Percentiles rank a stretch among this genome's conserved stretches.
Evolutionary conservation across 2,113 vertebrate genomes (phyloP).

Genomic region (Spea multiplicata): DNA sequence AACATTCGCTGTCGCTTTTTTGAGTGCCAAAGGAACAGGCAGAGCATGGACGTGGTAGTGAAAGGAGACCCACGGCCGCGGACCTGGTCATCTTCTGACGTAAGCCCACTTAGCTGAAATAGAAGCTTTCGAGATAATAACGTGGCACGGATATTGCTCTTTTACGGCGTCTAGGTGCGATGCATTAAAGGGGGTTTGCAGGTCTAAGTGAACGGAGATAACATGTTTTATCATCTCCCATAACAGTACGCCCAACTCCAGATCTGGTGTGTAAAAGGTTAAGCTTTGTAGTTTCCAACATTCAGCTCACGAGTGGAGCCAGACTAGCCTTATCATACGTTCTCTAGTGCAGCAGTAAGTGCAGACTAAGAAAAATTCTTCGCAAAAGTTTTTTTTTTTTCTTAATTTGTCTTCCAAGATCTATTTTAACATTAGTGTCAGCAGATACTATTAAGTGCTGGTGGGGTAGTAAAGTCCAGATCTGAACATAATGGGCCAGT

Average conservation of each 20-base stretch:
- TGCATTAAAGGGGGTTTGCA: constrained; percentile 22
- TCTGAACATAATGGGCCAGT: too few species aligned
- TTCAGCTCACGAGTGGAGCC: not conserved
- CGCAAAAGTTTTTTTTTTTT: not conserved
- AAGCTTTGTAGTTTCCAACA: constrained; percentile 19
- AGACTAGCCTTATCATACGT: constrained; percentile 25
- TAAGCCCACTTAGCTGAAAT: not conserved
- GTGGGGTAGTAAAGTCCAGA: not conserved
- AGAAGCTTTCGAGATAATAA: constrained; percentile 1
- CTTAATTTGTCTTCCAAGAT: not conserved
- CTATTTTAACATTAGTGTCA: constrained; percentile 33
- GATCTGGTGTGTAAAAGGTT: not conserved
- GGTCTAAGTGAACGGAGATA: constrained; percentile 30
- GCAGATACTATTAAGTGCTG: constrained; percentile 12
- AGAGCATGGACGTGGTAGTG: not conserved
- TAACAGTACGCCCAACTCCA: constrained; percentile 25
- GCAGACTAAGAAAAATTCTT: constrained; percentile 26
- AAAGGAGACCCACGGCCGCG: not conserved
- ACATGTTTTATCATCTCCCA: constrained; percentile 34
- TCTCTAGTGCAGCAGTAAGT: constrained; percentile 10
- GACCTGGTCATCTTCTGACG: constrained; percentile 7
- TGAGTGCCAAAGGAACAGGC: not conserved
- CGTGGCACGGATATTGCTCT: not conserved
- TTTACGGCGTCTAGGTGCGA: constrained; percentile 10
- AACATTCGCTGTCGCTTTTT: not conserved